These are phyloP conservation scores for Neodon shergylaensis DNA, from an alignment of 2,113 vertebrate species.

Conservation along the genomic window DNA sequence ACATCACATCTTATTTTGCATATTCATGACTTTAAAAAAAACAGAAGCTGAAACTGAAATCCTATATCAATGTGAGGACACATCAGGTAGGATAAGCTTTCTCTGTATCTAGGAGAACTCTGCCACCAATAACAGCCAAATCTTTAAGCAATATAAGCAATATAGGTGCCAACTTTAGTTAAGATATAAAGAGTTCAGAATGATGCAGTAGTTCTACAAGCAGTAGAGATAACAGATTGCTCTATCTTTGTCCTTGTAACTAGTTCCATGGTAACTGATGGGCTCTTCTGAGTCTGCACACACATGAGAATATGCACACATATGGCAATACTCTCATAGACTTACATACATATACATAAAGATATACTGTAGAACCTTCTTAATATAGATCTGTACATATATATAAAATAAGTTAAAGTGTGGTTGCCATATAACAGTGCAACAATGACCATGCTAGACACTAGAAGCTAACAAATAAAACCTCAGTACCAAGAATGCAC, in stretches of 20 bases:
- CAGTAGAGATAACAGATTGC: background rate
- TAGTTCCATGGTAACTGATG: background rate
- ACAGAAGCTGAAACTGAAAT: background rate
- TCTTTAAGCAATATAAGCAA: background rate
- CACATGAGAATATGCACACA: background rate
- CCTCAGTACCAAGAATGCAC: background rate
- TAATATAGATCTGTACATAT: background rate
- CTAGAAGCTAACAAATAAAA: background rate
- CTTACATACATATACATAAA: background rate
- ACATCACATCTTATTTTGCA: background rate
- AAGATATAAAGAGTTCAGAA: background rate
- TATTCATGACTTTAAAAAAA: background rate
- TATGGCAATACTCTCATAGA: background rate
- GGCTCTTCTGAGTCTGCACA: background rate
- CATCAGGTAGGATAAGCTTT: background rate
- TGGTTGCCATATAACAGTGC: accelerated
- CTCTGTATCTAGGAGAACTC: background rate
- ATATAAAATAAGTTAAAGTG: background rate
- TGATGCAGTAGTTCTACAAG: background rate
- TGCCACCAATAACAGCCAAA: background rate
- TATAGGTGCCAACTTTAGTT: conserved; percentile 18
- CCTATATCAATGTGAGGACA: background rate
- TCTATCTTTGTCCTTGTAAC: background rate
- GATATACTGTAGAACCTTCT: background rate
- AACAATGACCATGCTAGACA: background rate